Base-by-base conservation (phyloP, 2,797 vertebrate genomes). In the Coendou prehensilis region DNA sequence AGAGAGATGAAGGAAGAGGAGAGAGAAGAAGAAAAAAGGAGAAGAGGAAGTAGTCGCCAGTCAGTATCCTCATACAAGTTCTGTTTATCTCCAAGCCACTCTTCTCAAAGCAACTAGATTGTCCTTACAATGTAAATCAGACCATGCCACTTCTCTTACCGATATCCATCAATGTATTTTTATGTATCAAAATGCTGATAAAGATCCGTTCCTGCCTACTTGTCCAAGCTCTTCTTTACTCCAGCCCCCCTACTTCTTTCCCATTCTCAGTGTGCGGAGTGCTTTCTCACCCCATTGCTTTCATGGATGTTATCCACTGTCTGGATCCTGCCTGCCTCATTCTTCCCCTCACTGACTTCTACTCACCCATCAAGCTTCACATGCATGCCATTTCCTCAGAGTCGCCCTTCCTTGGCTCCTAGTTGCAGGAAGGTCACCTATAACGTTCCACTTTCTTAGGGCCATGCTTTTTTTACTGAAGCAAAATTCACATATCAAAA, bases 21-120 rank as follows among this genome's bases (percentile, higher is more conserved):
- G 0, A 6, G 6, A 23, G 4, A 9, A 15, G 4, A 26, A 47
- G 9, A 7, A 7, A 2, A 10, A 17, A 63, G 33, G 50, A 33
- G 9, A 6, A 11, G 14, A 18, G 33, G 8, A n/a, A 6, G 18
- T 5, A 79, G 13, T 30, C 26, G 67, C 37, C 23, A 33, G 37
- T 23, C 26, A 50, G 20, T 47, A 18, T 41, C 4, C 30, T 75
- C 37, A 20, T 64, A 63, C 3, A 15, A n/a, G 54, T 45, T 61
- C 50, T 76, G 26, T 79, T 57, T 37, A 54, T 30, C 13, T 41
- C 41, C 14, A 37, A 41, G 18, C 15, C 73, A 61, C 26, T 45
- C 52, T 85, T 86, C 28, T 69, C 56, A 33, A 89, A 92, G 57
- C 28, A 59, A 4, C 18, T 52, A 59, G 76, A 57, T 17, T 83